A percentile compares a stretch with the other conserved stretches of the same genome.
These are phyloP conservation scores for Trimorus sp. DNA, from an alignment of 2,888 invertebrate species.

Conservation along the genomic window DNA sequence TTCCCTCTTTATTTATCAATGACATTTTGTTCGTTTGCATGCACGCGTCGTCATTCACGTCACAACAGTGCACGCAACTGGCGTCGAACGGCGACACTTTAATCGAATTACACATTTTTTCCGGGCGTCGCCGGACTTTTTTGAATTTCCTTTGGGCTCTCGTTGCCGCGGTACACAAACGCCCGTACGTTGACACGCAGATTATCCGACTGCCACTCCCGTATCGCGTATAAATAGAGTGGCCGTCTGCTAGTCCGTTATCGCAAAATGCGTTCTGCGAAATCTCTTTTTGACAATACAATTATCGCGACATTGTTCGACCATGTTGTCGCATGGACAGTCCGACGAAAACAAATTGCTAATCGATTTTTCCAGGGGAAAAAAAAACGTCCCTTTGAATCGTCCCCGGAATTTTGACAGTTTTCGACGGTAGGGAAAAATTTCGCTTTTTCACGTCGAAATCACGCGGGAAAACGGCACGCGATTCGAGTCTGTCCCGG, in stretches of 20 bases:
- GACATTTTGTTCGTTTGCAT: too few relatives aligned
- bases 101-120: too few relatives aligned
- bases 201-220: conserved; percentile 37
- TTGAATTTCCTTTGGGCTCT: conserved; percentile 26
- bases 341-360: conserved; percentile 26
- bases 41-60: too few relatives aligned
- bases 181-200: conserved; percentile 36
- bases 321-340: conserved; percentile 15
- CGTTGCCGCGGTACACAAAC: conserved; percentile 26
- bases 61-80: too few relatives aligned
- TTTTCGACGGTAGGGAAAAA: too few relatives aligned
- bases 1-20: too few relatives aligned
- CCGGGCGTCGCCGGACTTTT: conserved; percentile 8
- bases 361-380: conserved; percentile 4
- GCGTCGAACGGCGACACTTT: too few relatives aligned
- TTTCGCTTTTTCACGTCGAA: too few relatives aligned
- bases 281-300: conserved; percentile 46
- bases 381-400: background rate
- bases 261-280: conserved; percentile 31
- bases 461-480: too few relatives aligned
- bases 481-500: too few relatives aligned
- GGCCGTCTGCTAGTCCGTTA: conserved; percentile 44
- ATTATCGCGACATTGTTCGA: conserved; percentile 49
- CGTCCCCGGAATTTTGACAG: background rate
- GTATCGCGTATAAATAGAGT: conserved; percentile 39